Conservation (phyloP, 2,888 invertebrate species). For the Stenolophus ochropezus region DNA sequence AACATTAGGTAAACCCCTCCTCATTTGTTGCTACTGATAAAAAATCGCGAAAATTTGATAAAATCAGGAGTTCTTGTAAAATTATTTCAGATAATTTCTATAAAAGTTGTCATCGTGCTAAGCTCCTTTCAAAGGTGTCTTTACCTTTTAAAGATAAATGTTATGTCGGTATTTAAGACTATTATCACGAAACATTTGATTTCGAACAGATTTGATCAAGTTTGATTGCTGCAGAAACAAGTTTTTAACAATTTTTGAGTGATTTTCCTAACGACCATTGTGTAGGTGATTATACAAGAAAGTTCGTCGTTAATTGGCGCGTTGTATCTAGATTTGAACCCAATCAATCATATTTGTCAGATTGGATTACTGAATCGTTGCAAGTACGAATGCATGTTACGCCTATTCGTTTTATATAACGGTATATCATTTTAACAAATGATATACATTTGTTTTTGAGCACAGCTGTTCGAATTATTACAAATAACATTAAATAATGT, state of each 20-base stretch:
- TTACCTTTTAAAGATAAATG: too few species aligned
- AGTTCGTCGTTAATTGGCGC: slow-evolving; percentile 5
- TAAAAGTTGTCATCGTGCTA: too few species aligned
- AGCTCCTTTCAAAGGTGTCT: too few species aligned
- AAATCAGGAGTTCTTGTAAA: too few species aligned
- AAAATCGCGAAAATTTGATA: too few species aligned
- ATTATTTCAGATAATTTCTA: too few species aligned
- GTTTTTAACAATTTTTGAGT: slow-evolving; percentile 1
- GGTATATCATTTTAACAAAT: slow-evolving; percentile 24
- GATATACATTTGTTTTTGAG: slow-evolving; percentile 9
- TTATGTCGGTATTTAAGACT: too few species aligned
- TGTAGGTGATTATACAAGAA: slow-evolving; percentile 1
- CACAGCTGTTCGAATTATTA: background rate
- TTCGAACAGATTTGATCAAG: too few species aligned
- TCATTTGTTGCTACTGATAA: too few species aligned
- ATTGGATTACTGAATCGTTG: slow-evolving; percentile 9
- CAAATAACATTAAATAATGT: background rate
- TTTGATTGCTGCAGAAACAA: background rate
- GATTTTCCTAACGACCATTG: background rate
- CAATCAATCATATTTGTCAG: slow-evolving; percentile 28
- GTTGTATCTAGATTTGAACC: background rate
- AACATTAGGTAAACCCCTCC: too few species aligned
- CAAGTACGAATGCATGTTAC: slow-evolving; percentile 14
- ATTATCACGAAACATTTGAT: too few species aligned
- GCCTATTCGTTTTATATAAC: slow-evolving; percentile 13